Evolutionary conservation across 2,113 vertebrate genomes (phyloP), one percentile per base, ranked within the genome.

Genomic region (Sander vitreus): DNA sequence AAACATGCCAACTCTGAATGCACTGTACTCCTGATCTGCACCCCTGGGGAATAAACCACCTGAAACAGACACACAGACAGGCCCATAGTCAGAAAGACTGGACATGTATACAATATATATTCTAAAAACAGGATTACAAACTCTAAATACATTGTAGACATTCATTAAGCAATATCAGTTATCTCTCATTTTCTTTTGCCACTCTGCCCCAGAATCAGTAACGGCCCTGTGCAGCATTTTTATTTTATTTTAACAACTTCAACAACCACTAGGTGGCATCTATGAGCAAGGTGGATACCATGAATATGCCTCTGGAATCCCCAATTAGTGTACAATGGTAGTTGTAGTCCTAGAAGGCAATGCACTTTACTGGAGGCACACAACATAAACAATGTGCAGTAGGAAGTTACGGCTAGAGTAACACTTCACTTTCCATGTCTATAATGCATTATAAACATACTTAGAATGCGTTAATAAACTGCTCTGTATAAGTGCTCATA

Each of bases 11-110:
- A 99, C 95, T 85, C 97, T 95, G 91, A 99, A 99, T 57, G 97
- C 97, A 93, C 97, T 99, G 96, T 99, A 98, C 92, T 99, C 97
- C 94, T 99, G 97, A 82, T 99, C 97, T 12, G 97, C 97, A 62
- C 97, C 97, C 89, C 97, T 95, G 51, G 97, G 97, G 93, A 99
- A 99, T 30, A 98, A 91, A 47, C 97, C 97, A 91, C 97, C 97
- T 98, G 95, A 15, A 25, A 76, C 4, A 84, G 21, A 85, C 23
- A 81, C 7, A 73, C 16, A 81, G 19, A 73, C 15, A 69, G 19
- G 3, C 45, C 1, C 4, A 30, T 9, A 18, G 33, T 55, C 6
- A 70, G 10, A 66, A 9, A 60, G 21, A 73, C 9, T 64, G 36
- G 55, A 19, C 45, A 67, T 55, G 14, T 21, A 27, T 27, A 54